phyloP scores from a whole-genome alignment of 2,797 vertebrate genomes.

The Myiotriccus ornatus region DNA sequence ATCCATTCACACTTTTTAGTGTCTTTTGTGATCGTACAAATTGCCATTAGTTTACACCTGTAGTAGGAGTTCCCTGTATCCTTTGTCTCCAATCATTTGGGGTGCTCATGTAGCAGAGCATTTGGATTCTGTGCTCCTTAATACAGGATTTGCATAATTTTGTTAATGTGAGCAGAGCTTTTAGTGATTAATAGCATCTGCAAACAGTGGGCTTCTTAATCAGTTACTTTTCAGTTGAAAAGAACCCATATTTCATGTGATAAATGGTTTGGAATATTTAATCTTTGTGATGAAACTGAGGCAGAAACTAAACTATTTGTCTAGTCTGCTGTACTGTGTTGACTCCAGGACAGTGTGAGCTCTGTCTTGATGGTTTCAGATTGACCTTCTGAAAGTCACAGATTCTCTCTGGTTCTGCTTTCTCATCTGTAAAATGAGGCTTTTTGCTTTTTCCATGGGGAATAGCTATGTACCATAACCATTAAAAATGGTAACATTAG shows the following conservation, averaged over 20 bases:
- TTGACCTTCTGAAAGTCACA: neutral
- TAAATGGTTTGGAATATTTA: neutral
- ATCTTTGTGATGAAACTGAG: neutral
- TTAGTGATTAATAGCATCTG: neutral
- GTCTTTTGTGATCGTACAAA: neutral
- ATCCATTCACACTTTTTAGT: neutral
- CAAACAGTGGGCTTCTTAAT: neutral
- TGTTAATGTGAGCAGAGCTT: neutral
- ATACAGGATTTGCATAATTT: neutral
- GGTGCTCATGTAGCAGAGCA: neutral
- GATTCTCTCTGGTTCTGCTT: neutral
- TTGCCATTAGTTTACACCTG: neutral
- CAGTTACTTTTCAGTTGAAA: neutral
- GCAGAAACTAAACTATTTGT: neutral
- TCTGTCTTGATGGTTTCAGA: neutral
- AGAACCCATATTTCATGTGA: neutral
- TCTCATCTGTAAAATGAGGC: neutral
- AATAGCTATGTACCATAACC: neutral
- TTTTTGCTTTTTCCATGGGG: neutral
- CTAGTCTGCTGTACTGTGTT: neutral
- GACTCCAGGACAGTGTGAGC: neutral
- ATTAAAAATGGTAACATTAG: neutral
- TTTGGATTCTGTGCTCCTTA: neutral
- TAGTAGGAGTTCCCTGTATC: neutral
- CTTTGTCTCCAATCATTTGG: neutral